Percentiles rank a stretch among this genome's conserved stretches.
Conservation (phyloP, 1,140 invertebrate species). For the Neodiprion lecontei region DNA sequence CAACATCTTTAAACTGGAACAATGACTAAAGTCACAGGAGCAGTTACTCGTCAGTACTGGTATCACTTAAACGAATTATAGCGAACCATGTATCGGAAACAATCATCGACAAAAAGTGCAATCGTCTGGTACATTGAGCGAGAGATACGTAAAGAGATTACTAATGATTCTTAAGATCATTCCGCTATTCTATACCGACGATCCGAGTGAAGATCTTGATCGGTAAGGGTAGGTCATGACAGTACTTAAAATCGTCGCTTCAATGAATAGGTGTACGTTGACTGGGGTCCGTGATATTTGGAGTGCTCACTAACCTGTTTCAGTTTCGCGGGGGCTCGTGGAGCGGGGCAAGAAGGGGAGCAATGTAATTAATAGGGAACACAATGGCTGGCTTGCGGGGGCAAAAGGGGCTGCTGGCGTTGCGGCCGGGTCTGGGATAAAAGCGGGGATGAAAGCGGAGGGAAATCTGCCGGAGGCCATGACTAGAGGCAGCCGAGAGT, state of each 20-base stretch:
- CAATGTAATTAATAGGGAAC: slow-evolving; percentile 53
- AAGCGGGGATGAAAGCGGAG: background rate
- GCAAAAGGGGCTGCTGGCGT: slow-evolving; percentile 25
- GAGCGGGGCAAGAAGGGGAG: slow-evolving; percentile 20
- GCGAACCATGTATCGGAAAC: too few relatives aligned
- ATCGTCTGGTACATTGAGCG: too few relatives aligned
- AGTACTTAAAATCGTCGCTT: background rate
- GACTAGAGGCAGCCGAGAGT: slow-evolving; percentile 14
- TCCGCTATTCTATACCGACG: too few relatives aligned
- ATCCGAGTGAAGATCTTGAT: background rate
- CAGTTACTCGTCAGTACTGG: too few relatives aligned
- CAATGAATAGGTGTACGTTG: background rate
- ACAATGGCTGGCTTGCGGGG: slow-evolving; percentile 50
- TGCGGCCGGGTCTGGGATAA: too few relatives aligned
- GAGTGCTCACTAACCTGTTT: slow-evolving; percentile 38
- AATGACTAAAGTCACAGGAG: too few relatives aligned
- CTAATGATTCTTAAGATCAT: too few relatives aligned
- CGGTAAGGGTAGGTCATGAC: background rate
- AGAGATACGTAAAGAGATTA: too few relatives aligned
- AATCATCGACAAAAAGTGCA: too few relatives aligned
- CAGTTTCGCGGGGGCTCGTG: slow-evolving; percentile 25
- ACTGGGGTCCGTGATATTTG: slow-evolving; percentile 38
- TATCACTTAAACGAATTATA: too few relatives aligned
- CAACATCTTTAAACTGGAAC: too few relatives aligned
- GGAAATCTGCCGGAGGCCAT: slow-evolving; percentile 6